Conservation (phyloP, 2,888 invertebrate species). For the Disparrhopalites patrizii region DNA sequence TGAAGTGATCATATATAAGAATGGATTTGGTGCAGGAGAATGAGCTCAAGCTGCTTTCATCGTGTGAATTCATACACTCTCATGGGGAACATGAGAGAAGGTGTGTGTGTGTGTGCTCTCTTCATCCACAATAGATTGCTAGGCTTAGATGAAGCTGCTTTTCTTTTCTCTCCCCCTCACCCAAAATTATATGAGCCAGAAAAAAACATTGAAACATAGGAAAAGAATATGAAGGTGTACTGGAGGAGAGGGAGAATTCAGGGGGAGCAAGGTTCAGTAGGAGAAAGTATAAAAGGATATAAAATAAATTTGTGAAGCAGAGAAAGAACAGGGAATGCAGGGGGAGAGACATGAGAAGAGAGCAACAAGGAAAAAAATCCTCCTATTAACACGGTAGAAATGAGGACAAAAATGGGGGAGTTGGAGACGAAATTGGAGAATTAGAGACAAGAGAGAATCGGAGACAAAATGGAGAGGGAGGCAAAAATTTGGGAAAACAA, state of each 20-base stretch:
- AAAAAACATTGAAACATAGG: background rate
- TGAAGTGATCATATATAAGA: slow-evolving; percentile 20
- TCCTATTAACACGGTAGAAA: no score
- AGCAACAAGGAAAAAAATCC: no score
- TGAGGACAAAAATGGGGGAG: no score
- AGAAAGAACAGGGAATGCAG: no score
- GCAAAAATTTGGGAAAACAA: no score
- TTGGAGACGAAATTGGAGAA: no score
- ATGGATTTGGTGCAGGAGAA: slow-evolving; percentile 16
- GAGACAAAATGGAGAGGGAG: background rate
- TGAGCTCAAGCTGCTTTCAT: background rate
- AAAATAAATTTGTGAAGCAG: background rate
- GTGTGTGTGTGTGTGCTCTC: background rate
- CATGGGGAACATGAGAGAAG: background rate
- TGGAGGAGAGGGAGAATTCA: background rate
- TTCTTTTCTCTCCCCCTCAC: no score
- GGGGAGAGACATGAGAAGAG: no score
- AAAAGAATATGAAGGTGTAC: background rate
- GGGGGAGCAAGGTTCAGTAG: background rate
- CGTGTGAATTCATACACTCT: background rate
- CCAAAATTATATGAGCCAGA: slow-evolving; percentile 14
- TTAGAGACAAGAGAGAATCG: no score
- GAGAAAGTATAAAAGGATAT: background rate
- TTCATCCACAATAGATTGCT: slow-evolving; percentile 27
- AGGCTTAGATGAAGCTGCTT: slow-evolving; percentile 25